Conservation (phyloP, 2,888 invertebrate genomes). For the Cryptus viduatorius region DNA sequence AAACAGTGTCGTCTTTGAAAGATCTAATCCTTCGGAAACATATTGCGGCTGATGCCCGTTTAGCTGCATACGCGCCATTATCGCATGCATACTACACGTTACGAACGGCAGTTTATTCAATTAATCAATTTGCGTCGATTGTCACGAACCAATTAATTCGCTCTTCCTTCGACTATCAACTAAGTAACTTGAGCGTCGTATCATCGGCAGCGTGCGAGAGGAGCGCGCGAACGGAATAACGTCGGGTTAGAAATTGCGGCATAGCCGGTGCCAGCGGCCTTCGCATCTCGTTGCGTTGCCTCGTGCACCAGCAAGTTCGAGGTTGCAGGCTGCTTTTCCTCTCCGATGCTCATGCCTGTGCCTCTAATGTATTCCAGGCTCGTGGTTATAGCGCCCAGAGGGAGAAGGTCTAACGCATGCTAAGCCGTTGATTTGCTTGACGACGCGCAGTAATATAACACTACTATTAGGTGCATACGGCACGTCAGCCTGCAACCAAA, state of each 20-base stretch:
- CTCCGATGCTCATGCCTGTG: conserved; percentile 24
- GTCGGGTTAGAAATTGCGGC: conserved; percentile 48
- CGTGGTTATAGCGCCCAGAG: conserved; percentile 29
- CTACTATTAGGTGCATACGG: conserved; percentile 16
- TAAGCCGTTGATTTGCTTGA: conserved; percentile 38
- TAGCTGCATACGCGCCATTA: background rate
- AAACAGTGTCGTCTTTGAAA: background rate
- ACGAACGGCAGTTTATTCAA: conserved; percentile 50
- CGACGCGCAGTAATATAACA: conserved; percentile 28
- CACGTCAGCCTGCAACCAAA: conserved; percentile 7
- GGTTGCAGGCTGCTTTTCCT: conserved; percentile 42
- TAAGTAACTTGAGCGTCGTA: conserved; percentile 46
- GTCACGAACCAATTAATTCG: conserved; percentile 58
- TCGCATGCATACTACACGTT: conserved; percentile 9
- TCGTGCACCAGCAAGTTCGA: conserved; percentile 64
- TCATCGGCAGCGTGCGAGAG: conserved; percentile 42
- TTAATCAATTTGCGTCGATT: conserved; percentile 64
- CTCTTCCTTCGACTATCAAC: conserved; percentile 35
- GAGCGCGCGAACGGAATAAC: conserved; percentile 18
- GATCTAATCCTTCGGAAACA: background rate
- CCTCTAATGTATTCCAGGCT: conserved; percentile 36
- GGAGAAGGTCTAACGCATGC: conserved; percentile 38
- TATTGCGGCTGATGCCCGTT: background rate
- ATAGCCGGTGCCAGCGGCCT: conserved; percentile 49
- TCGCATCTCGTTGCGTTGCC: conserved; percentile 50